Conservation (phyloP, 1,140 invertebrate genomes). For the Drosophila sp. region DNA sequence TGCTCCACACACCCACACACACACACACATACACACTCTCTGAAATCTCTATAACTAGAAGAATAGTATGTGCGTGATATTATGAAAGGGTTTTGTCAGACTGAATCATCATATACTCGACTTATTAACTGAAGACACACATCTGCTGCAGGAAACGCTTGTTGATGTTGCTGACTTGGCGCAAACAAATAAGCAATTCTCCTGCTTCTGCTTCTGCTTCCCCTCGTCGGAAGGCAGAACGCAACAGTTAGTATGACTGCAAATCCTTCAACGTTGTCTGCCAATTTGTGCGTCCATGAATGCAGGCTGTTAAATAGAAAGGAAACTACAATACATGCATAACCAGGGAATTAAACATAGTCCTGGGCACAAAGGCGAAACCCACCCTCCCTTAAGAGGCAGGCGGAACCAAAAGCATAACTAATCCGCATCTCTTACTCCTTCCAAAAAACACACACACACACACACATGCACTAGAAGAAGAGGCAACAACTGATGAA, state of each 20-base stretch:
- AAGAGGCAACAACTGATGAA: slow-evolving; percentile 16
- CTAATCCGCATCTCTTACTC: slow-evolving; percentile 73
- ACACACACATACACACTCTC: neutral
- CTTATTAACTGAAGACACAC: slow-evolving; percentile 24
- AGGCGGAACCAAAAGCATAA: slow-evolving; percentile 70
- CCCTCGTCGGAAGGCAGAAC: neutral
- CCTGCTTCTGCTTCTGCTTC: neutral
- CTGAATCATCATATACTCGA: slow-evolving; percentile 4
- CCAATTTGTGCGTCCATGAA: slow-evolving; percentile 77
- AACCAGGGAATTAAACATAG: slow-evolving; percentile 77
- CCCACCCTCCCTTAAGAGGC: slow-evolving; percentile 15
- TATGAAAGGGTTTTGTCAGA: slow-evolving; percentile 5
- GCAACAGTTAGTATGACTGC: slow-evolving; percentile 42
- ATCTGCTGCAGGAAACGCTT: slow-evolving; percentile 27
- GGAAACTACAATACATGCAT: slow-evolving; percentile 77
- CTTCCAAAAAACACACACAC: slow-evolving; percentile 13
- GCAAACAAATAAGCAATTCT: slow-evolving; percentile 36
- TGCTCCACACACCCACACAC: neutral
- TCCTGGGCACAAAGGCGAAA: slow-evolving; percentile 34
- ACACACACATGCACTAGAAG: slow-evolving; percentile 7
- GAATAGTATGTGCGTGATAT: slow-evolving; percentile 7
- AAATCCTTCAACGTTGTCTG: slow-evolving; percentile 54
- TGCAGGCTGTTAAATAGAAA: slow-evolving; percentile 66
- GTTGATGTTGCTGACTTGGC: slow-evolving; percentile 46
- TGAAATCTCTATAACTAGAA: neutral